Evolutionary conservation across 1,140 invertebrate genomes (phyloP).

Genomic region (Bombus ignitus): DNA sequence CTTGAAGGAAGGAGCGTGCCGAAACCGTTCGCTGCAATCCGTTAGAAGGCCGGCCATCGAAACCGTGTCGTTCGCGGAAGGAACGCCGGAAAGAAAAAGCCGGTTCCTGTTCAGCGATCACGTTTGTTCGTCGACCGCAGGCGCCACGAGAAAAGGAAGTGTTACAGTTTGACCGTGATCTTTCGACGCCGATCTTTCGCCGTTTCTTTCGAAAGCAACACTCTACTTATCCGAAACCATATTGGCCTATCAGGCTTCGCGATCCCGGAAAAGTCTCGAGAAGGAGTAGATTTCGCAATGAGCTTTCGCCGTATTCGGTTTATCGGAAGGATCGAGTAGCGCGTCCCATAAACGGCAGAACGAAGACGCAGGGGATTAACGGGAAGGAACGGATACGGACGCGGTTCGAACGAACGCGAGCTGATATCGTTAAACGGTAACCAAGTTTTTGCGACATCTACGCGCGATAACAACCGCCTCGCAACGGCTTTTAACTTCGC

Average conservation of each 20-base stretch:
- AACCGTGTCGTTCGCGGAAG: constrained; percentile 30
- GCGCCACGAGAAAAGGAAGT: neutral
- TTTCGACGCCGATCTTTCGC: neutral
- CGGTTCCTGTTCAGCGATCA: constrained; percentile 36
- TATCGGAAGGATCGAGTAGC: constrained; percentile 14
- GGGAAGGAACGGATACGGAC: too few species aligned
- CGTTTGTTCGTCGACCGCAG: neutral
- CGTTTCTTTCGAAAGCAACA: neutral
- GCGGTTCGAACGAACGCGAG: neutral
- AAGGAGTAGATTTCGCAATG: neutral
- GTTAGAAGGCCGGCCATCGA: constrained; percentile 30
- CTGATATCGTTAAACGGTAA: constrained; percentile 7
- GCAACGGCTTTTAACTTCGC: neutral
- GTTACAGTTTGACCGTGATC: neutral
- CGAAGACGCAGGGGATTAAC: too few species aligned
- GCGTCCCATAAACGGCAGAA: neutral
- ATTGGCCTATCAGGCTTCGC: neutral
- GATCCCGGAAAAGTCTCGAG: neutral
- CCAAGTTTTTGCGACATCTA: constrained; percentile 2
- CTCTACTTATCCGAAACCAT: neutral
- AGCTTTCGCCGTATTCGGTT: neutral
- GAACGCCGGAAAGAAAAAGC: constrained; percentile 38
- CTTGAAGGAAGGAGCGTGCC: neutral
- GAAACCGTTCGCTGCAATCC: constrained; percentile 21
- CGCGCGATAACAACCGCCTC: neutral